Evolutionary conservation across 2,888 invertebrate species (phyloP), one percentile per base, ranked within the genome.

Genomic region (Orthosia cruda): DNA sequence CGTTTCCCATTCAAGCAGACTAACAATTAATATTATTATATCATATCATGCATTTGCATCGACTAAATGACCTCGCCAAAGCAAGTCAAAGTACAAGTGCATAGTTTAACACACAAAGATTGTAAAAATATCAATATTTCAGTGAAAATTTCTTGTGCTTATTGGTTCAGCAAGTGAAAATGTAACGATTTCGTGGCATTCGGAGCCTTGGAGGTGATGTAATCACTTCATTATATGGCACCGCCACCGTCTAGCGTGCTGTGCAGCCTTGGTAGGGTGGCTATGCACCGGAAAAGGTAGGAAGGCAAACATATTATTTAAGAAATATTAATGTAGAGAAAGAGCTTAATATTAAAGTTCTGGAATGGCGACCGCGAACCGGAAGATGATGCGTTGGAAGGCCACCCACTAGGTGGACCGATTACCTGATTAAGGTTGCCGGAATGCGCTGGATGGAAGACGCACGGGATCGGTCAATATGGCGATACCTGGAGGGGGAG

Each of bases 181-280:
- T 89, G 84, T 87, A 83, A 72, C 82, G 82, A 77, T 84, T 81
- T 75, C 85, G 86, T 79, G 82, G 81, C 74, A 23, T 50, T 61
- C 11, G 59, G 32, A 50, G 71, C 40, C 72, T 79, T 62, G 63
- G 65, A 88, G 85, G 89, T 88, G 89, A 87, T 83, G 88, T 91
- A 93, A 93, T 93, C 89, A 90, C 92, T 93, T 92, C 91, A 93
- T 92, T 93, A 92, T 89, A 80, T 80, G 74, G 72, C 85, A 80
- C 71, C 85, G 79, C 77, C 83, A 77, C 59, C 73, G 82, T 74
- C 50, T 87, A 75, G 80, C 85, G 87, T 80, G 85, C 69, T 73
- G 68, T 71, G 69, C 52, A 32, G 59, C 67, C 54, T 72, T 54
- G 11, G 18, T 87, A 80, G 80, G 75, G 87, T 84, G 76, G 45